phyloP scores from a whole-genome alignment of 1,140 invertebrate species.

The Plodia interpunctella region DNA sequence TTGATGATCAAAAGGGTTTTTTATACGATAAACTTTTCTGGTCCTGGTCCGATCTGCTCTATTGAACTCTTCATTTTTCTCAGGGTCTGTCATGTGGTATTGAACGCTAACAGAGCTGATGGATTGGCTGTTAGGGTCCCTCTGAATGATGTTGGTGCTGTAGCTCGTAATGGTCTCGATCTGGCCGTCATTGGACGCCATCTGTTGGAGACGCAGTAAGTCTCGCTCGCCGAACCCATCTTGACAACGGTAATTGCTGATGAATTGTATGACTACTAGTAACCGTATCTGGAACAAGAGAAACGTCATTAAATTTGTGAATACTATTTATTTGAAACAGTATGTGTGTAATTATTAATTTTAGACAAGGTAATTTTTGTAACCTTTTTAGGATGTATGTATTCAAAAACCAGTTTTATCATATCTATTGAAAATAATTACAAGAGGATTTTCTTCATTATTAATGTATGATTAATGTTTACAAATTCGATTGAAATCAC shows the following conservation, averaged over 20 bases:
- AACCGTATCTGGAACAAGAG: slow-evolving; percentile 70
- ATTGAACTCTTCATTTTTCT: slow-evolving; percentile 48
- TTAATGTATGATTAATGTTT: too few relatives aligned
- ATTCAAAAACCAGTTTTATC: too few relatives aligned
- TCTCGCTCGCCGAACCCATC: slow-evolving; percentile 62
- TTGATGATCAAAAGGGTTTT: slow-evolving; percentile 57
- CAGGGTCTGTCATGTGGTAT: slow-evolving; percentile 49
- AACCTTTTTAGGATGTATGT: too few relatives aligned
- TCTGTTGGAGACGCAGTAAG: slow-evolving; percentile 48
- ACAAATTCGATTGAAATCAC: too few relatives aligned
- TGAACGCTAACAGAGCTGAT: slow-evolving; percentile 49
- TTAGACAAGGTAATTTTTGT: too few relatives aligned
- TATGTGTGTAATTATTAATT: background rate
- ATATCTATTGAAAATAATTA: too few relatives aligned
- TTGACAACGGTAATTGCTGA: slow-evolving; percentile 51
- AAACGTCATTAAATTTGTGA: background rate
- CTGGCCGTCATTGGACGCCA: slow-evolving; percentile 46
- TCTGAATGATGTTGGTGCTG: slow-evolving; percentile 49
- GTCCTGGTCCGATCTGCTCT: slow-evolving; percentile 39
- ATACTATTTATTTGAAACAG: too few relatives aligned
- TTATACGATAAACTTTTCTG: slow-evolving; percentile 63
- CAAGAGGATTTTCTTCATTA: too few relatives aligned
- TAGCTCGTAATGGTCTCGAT: slow-evolving; percentile 48
- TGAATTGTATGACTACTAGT: slow-evolving; percentile 53
- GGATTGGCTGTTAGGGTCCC: slow-evolving; percentile 49